Percentiles rank a stretch among this genome's conserved stretches.
Evolutionary conservation across 2,113 vertebrate genomes (phyloP).

Genomic region (Dasypus novemcinctus): DNA sequence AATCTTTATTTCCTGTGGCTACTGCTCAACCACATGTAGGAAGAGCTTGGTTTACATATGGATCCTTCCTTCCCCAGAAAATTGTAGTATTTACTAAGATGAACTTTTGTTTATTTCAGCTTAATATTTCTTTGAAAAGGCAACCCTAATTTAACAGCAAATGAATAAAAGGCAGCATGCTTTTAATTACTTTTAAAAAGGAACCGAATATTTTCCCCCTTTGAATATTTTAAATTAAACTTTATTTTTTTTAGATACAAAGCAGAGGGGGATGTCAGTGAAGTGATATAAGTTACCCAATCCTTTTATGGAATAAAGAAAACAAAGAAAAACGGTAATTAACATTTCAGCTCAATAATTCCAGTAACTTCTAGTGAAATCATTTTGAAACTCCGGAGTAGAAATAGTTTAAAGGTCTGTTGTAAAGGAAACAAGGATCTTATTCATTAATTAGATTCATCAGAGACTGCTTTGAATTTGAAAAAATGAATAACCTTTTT

Average conservation of each 20-base stretch:
- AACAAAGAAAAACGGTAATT: constrained; percentile 50
- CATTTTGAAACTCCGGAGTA: constrained; percentile 62
- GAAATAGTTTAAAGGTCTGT: constrained; percentile 73
- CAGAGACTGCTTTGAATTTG: constrained; percentile 72
- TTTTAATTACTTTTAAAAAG: constrained; percentile 40
- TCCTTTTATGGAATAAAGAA: constrained; percentile 3
- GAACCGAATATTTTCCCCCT: constrained; percentile 31
- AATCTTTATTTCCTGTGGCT: neutral
- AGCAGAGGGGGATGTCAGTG: neutral
- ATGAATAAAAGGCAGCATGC: constrained; percentile 23
- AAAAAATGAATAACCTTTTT: constrained; percentile 70
- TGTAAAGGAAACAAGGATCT: constrained; percentile 78
- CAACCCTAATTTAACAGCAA: constrained; percentile 40
- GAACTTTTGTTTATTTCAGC: constrained; percentile 35
- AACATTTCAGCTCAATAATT: constrained; percentile 59
- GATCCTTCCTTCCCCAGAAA: neutral
- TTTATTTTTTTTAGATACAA: neutral
- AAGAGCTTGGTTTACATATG: neutral
- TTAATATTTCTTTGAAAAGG: constrained; percentile 58
- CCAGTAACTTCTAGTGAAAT: constrained; percentile 48
- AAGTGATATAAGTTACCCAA: neutral
- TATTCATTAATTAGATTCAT: constrained; percentile 78
- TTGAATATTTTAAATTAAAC: constrained; percentile 34
- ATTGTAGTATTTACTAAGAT: neutral
- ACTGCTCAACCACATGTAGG: neutral